These are phyloP conservation scores for Trichacis sp. DNA, from an alignment of 2,888 invertebrate genomes.

Conservation along the genomic window DNA sequence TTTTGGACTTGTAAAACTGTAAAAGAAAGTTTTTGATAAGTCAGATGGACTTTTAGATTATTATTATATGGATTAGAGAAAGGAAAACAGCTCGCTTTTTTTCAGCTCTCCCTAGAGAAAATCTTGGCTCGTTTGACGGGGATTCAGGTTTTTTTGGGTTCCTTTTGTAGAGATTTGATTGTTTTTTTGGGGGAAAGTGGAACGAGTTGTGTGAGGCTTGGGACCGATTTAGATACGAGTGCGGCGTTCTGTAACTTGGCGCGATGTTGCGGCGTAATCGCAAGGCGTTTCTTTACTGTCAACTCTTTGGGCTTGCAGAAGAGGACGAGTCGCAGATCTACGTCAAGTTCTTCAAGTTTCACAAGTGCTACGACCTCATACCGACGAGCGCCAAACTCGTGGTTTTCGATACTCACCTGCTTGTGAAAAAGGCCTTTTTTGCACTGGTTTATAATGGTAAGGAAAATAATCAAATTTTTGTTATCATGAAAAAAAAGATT, in stretches of 20 bases:
- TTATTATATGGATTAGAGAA: too few species aligned
- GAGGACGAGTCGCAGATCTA: constrained; percentile 97
- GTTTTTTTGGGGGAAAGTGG: not conserved
- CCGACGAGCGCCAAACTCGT: constrained; percentile 99
- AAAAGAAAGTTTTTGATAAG: too few species aligned
- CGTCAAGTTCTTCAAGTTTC: constrained; percentile 99
- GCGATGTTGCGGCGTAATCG: constrained; percentile 57
- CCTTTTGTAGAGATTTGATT: not conserved
- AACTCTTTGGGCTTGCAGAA: constrained; percentile 76
- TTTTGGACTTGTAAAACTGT: too few species aligned
- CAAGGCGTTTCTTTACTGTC: constrained; percentile 59
- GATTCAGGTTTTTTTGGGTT: too few species aligned
- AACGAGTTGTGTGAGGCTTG: not conserved
- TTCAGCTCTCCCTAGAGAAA: too few species aligned
- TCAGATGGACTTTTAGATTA: too few species aligned
- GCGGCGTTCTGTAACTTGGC: not conserved
- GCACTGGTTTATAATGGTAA: constrained; percentile 98
- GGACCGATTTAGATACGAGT: not conserved
- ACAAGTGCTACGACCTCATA: constrained; percentile 99
- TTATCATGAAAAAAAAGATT: too few species aligned
- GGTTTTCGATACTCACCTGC: constrained; percentile 97
- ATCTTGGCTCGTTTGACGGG: too few species aligned
- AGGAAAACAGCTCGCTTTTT: too few species aligned
- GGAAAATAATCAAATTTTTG: constrained; percentile 48
- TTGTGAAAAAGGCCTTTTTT: constrained; percentile 99